Evolutionary conservation across 2,113 vertebrate species (phyloP), one percentile per base, ranked within the genome.

Genomic region (Scortum barcoo): DNA sequence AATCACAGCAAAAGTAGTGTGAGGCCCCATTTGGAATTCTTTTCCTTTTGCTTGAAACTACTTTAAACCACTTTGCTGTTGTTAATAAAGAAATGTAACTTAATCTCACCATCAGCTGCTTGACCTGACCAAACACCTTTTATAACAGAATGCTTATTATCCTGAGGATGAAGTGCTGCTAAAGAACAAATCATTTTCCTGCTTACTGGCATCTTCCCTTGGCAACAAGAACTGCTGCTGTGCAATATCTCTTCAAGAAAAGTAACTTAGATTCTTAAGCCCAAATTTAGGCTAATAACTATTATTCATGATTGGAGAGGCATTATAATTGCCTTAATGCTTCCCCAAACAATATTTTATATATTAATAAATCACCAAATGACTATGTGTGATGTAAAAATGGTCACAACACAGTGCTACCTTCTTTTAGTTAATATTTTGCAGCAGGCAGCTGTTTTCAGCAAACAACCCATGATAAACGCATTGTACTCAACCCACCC

Each of bases 51-150:
- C 72, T 75, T 50, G 3, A 38, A 40, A 51, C n/a, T 19, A 17
- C 7, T 17, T 10, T 44, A 7, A 24, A 42, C 2, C 24, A 72
- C 33, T 57, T 67, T 56, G 36, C 38, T 66, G 62, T 38, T 22
- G 20, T 48, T 60, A 69, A 60, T 6, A 30, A 12, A 67, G 51
- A 67, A 63, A 67, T 60, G 42, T 30, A 74, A 19, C n/a, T 73
- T 67, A 26, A 74, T 58, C 71, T 50, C 7, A 22, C 30, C 53
- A 60, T 20, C 48, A 51, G 61, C 62, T 58, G 20, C 28, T 57
- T 80, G 68, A 72, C 79, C 44, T 10, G 4, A 20, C 26, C 48
- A 46, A 82, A 63, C 65, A 42, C 13, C n/a, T 28, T 68, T 74
- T 53, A 68, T 42, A 60, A 60, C 66, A 44, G n/a, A 69, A 62